Evolutionary conservation across 2,797 vertebrate species (phyloP), one percentile per base, ranked within the genome.

Genomic region (Argyrosomus regius): DNA sequence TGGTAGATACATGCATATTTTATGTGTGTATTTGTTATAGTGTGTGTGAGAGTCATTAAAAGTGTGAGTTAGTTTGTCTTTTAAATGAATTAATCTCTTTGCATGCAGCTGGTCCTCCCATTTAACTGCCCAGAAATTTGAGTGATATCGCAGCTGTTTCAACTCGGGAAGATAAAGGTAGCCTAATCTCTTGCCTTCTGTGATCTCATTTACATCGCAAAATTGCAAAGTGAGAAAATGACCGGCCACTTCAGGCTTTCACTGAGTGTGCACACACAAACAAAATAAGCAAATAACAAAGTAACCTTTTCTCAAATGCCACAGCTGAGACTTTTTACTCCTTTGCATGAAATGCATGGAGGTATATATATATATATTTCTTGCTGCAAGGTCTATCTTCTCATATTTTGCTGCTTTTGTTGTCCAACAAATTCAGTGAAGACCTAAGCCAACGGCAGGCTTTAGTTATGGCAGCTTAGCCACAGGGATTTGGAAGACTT

Each of bases 381-480:
- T 39, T 3, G 61, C 45, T 35, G 39, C 59, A 71, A 61, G 13
- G 70, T 80, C 77, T 81, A 62, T 67, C 72, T 75, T 80, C 75
- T 82, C 48, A 80, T 61, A 85, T 81, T 87, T 89, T 75, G 22
- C 74, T 63, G 65, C 80, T 81, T 84, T 86, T 85, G 82, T 90
- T 90, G 85, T 85, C 82, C 85, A 85, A 86, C 78, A 87, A 75
- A 83, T 85, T 88, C 72, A 67, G 35, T 9, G 7, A 77, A 76
- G 75, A 74, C 80, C 77, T 72, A 70, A 82, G 81, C 90, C 90
- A 88, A 78, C 70, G 60, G 50, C 73, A 70, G 78, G 84, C 77
- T 88, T 93, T 91, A 88, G 89, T 91, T 87, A 89, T 85, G 92
- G 90, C 87, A 87, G 87, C 88, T 92, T 91, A 93, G 84, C 80